Conservation (phyloP, 2,797 vertebrate genomes). For the Galagoides demidoff region DNA sequence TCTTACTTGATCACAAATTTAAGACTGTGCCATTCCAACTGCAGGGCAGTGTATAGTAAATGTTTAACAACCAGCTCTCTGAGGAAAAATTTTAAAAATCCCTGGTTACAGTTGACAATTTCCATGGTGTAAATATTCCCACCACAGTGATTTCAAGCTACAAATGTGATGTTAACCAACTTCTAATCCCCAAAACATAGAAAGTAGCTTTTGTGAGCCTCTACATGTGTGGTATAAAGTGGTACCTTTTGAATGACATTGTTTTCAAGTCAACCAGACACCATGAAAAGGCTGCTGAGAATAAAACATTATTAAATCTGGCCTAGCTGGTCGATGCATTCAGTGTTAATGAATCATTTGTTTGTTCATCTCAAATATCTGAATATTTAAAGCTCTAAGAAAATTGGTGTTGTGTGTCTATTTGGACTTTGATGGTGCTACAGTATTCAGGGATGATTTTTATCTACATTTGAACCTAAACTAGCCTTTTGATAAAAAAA, state of each 20-base stretch:
- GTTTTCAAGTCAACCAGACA: background rate
- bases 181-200: background rate
- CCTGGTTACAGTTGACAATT: background rate
- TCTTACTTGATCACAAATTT: background rate
- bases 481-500: background rate
- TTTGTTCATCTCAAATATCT: background rate
- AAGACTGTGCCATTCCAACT: background rate
- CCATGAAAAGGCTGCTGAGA: background rate
- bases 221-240: rapidly evolving
- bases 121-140: background rate
- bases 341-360: background rate
- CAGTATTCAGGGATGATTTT: background rate
- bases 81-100: background rate
- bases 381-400: background rate
- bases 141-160: slow-evolving; percentile 9
- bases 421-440: background rate
- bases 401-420: background rate
- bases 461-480: background rate
- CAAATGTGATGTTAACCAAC: background rate
- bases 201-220: background rate
- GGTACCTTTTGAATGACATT: background rate
- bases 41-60: background rate
- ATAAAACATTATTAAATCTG: background rate
- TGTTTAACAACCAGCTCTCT: background rate
- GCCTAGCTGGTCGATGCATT: background rate